phyloP scores from a whole-genome alignment of 2,888 invertebrate genomes.

The Aproaerema taeniolella region DNA sequence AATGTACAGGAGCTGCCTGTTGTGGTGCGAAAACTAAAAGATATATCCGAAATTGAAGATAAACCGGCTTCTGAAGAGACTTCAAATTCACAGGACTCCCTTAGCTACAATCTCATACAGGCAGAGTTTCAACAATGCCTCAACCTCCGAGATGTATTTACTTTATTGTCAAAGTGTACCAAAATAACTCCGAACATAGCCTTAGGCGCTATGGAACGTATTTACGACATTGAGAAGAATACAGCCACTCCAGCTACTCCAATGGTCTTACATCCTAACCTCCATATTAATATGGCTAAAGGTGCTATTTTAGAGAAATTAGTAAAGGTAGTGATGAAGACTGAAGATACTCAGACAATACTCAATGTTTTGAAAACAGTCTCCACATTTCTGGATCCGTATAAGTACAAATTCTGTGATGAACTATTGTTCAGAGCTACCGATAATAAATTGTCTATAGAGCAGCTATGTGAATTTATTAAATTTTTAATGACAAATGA shows the following conservation, averaged over 20 bases:
- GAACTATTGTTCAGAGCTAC: conserved; percentile 79
- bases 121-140: conserved; percentile 64
- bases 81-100: conserved; percentile 37
- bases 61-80: conserved; percentile 24
- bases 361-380: conserved; percentile 57
- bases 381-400: conserved; percentile 57
- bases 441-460: conserved; percentile 76
- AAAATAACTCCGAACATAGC: conserved; percentile 72
- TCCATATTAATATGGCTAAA: conserved; percentile 54
- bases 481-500: conserved; percentile 69
- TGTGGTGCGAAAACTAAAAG: conserved; percentile 73
- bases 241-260: conserved; percentile 18
- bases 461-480: conserved; percentile 79
- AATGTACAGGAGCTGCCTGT: conserved; percentile 82
- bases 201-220: conserved; percentile 66
- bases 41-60: conserved; percentile 49
- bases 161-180: conserved; percentile 64
- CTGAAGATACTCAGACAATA: conserved; percentile 67
- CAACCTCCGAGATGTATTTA: conserved; percentile 61
- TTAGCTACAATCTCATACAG: conserved; percentile 56
- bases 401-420: conserved; percentile 75
- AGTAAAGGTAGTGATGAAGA: conserved; percentile 57
- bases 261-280: conserved; percentile 31
- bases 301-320: conserved; percentile 67
- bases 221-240: conserved; percentile 58